Conservation (phyloP, 2,113 vertebrate species). For the Tinamus guttatus region DNA sequence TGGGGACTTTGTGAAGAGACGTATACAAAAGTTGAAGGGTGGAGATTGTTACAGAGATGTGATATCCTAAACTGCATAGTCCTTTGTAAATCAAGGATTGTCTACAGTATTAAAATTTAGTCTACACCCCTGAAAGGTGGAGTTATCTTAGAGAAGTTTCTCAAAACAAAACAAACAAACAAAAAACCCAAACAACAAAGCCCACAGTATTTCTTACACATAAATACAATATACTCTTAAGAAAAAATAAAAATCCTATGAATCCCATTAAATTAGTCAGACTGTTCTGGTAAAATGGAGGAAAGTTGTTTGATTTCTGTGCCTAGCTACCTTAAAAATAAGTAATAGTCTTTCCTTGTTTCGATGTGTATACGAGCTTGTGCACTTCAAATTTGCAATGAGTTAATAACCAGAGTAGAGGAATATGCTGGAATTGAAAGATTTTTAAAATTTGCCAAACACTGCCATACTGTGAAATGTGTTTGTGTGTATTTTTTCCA, state of each 20-base stretch:
- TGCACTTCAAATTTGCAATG: background rate
- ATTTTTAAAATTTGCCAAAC: background rate
- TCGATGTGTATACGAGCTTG: background rate
- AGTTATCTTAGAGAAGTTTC: background rate
- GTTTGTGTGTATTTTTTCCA: background rate
- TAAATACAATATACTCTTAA: background rate
- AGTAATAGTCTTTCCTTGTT: background rate
- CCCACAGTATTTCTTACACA: background rate
- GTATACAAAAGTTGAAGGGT: background rate
- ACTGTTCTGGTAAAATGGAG: background rate
- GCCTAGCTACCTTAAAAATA: background rate
- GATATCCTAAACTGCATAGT: background rate
- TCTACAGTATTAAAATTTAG: conserved; percentile 12
- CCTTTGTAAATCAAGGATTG: background rate
- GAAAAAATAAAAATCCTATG: background rate
- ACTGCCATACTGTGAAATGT: background rate
- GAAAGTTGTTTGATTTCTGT: background rate
- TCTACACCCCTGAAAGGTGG: background rate
- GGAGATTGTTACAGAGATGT: background rate
- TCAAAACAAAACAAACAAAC: background rate
- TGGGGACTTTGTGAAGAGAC: background rate
- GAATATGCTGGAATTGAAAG: background rate
- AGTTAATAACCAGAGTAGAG: background rate
- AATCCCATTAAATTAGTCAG: background rate
- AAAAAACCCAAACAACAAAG: background rate